phyloP scores from a whole-genome alignment of 2,888 invertebrate genomes.

The Thera obeliscata region DNA sequence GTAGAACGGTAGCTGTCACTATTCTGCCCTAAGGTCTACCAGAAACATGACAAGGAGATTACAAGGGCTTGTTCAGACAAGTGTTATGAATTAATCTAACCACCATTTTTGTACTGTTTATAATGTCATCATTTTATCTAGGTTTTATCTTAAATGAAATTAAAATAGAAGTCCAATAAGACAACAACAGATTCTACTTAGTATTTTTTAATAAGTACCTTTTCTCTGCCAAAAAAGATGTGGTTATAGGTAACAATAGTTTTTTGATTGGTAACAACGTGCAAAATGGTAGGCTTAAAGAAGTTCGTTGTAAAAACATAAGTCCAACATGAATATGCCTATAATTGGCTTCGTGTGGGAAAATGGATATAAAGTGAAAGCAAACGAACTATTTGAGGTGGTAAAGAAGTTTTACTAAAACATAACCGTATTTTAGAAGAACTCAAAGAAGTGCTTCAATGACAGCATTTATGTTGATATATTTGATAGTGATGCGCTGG shows the following conservation, averaged over 20 bases:
- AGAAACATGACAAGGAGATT: conserved; percentile 20
- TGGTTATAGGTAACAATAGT: conserved; percentile 5
- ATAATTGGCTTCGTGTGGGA: conserved; percentile 20
- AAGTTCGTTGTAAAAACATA: conserved; percentile 32
- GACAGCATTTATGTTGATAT: no score
- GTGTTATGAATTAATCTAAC: not conserved
- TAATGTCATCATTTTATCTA: not conserved
- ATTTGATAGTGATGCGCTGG: no score
- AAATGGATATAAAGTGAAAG: conserved; percentile 17
- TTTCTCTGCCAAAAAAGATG: no score
- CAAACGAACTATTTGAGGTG: conserved; percentile 3
- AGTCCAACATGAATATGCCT: conserved; percentile 29
- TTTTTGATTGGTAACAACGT: conserved; percentile 6
- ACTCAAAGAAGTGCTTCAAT: no score
- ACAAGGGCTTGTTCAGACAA: conserved; percentile 4
- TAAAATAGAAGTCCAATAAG: not conserved
- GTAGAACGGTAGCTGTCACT: conserved; percentile 61
- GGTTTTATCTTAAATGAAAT: no score
- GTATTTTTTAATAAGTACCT: no score
- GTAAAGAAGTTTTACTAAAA: no score
- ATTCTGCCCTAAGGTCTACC: conserved; percentile 25
- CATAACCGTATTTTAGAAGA: no score
- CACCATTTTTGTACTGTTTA: not conserved
- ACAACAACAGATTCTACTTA: not conserved
- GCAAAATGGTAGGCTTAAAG: conserved; percentile 26